These are phyloP conservation scores for Gallinago paraguaiae DNA, from an alignment of 2,113 vertebrate genomes.

Conservation along the genomic window DNA sequence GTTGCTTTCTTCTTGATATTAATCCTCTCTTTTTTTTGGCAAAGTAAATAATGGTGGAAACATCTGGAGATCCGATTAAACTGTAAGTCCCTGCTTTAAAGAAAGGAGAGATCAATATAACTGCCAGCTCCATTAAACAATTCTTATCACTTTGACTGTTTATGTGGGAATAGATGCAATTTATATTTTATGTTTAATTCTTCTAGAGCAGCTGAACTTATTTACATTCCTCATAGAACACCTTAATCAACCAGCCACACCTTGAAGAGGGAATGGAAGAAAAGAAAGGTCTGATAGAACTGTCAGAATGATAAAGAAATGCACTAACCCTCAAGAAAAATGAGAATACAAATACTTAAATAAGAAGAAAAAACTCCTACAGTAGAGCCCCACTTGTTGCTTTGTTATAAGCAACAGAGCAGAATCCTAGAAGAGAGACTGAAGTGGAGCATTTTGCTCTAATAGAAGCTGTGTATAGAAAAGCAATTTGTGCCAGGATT, in stretches of 20 bases:
- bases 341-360: neutral
- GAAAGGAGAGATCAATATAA: conserved; percentile 34
- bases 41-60: conserved; percentile 40
- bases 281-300: neutral
- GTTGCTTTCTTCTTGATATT: conserved; percentile 7
- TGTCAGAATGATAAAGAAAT: conserved; percentile 24
- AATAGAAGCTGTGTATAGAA: neutral
- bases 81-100: conserved; percentile 24
- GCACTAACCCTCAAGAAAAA: conserved; percentile 16
- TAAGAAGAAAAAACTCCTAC: neutral
- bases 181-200: conserved; percentile 45
- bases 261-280: neutral
- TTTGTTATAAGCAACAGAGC: neutral
- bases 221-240: conserved; percentile 20
- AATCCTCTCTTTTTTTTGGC: neutral
- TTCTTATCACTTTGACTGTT: conserved; percentile 40
- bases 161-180: neutral
- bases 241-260: conserved; percentile 27
- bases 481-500: neutral
- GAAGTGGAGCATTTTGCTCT: neutral
- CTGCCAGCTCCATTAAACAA: conserved; percentile 47
- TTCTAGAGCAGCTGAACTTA: conserved; percentile 1
- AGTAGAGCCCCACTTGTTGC: neutral
- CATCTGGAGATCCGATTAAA: neutral
- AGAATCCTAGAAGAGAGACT: neutral